Evolutionary conservation across 2,797 vertebrate species (phyloP).

Genomic region (Lithobates sylvaticus): DNA sequence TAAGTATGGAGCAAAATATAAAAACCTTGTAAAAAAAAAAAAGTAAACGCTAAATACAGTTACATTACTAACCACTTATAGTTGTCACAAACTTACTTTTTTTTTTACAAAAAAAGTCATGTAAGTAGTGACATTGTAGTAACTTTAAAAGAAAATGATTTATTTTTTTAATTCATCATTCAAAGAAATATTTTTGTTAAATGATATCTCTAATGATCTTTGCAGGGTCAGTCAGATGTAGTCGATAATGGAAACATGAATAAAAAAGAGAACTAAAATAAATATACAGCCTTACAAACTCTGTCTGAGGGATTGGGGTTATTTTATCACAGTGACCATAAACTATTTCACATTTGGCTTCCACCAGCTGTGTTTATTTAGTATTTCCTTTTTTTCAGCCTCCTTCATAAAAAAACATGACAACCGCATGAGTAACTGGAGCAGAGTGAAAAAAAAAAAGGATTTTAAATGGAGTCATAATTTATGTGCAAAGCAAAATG

Average conservation of each 20-base stretch:
- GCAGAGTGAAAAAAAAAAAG: background rate
- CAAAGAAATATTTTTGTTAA: no score
- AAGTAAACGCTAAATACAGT: no score
- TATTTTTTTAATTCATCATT: no score
- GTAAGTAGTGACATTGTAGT: no score
- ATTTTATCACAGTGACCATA: slow-evolving; percentile 59
- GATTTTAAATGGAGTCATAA: background rate
- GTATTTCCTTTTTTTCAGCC: slow-evolving; percentile 65
- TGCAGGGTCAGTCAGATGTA: background rate
- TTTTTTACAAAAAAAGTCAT: no score
- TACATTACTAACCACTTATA: no score
- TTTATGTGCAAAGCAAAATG: slow-evolving; percentile 2
- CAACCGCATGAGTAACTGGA: slow-evolving; percentile 20
- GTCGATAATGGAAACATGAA: slow-evolving; percentile 5
- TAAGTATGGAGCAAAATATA: no score
- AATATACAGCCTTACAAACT: slow-evolving; percentile 13
- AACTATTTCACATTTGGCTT: slow-evolving; percentile 60
- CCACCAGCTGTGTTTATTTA: slow-evolving; percentile 70
- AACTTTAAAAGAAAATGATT: no score
- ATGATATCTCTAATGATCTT: background rate
- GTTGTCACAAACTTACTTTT: no score
- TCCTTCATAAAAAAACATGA: slow-evolving; percentile 58
- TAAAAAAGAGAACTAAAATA: background rate
- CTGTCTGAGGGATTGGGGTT: slow-evolving; percentile 42
- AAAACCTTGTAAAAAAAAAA: no score